Percentiles rank a stretch among this genome's conserved stretches.
Conservation (phyloP, 2,888 invertebrate genomes). For the Chesias legatella region DNA sequence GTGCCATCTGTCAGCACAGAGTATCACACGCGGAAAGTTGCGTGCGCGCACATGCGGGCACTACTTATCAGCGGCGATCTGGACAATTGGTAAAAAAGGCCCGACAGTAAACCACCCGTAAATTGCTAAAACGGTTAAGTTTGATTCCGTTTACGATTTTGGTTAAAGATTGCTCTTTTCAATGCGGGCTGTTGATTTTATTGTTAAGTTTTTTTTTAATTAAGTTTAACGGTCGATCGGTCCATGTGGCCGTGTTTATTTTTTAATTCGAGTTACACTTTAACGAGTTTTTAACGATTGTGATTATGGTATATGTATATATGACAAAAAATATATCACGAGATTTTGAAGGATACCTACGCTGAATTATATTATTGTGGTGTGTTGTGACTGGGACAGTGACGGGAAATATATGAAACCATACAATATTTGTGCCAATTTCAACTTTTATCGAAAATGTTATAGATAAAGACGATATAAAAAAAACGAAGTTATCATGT, state of each 20-base stretch:
- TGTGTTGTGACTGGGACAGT: too few relatives aligned
- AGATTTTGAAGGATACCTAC: too few relatives aligned
- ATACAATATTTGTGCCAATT: too few relatives aligned
- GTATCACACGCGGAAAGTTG: slow-evolving; percentile 40
- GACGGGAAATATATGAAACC: too few relatives aligned
- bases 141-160: slow-evolving; percentile 71
- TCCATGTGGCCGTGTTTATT: slow-evolving; percentile 26
- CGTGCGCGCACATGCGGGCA: slow-evolving; percentile 75
- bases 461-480: too few relatives aligned
- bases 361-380: too few relatives aligned
- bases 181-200: slow-evolving; percentile 68
- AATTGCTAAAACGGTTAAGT: slow-evolving; percentile 72
- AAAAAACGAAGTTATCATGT: too few relatives aligned
- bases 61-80: slow-evolving; percentile 65
- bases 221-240: slow-evolving; percentile 38
- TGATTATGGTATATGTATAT: too few relatives aligned
- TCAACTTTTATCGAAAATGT: too few relatives aligned
- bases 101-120: slow-evolving; percentile 64
- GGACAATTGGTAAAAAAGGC: slow-evolving; percentile 74
- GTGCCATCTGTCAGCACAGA: too few relatives aligned
- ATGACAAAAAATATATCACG: slow-evolving; percentile 21
- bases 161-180: slow-evolving; percentile 67
- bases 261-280: slow-evolving; percentile 14
- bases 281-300: slow-evolving; percentile 20
- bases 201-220: slow-evolving; percentile 47